Conservation (phyloP, 1,140 invertebrate species). For the Manduca sexta region DNA sequence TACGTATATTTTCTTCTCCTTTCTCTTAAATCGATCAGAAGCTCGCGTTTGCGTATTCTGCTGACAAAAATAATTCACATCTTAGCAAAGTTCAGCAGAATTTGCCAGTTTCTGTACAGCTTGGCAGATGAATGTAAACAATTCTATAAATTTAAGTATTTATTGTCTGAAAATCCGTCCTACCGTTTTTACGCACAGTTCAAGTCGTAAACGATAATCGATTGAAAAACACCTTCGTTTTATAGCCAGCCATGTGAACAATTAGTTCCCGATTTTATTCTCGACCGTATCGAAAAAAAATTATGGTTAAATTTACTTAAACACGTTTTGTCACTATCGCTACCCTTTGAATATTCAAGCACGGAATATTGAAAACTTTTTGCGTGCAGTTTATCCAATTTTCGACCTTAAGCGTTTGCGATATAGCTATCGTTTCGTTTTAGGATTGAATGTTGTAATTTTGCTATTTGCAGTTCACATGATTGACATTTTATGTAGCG, state of each 20-base stretch:
- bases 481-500: constrained; percentile 52
- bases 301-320: constrained; percentile 42
- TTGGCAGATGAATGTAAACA: not conserved
- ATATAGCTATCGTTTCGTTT: constrained; percentile 9
- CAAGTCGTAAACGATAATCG: constrained; percentile 40
- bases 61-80: no score
- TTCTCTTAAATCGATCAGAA: no score
- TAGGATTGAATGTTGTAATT: constrained; percentile 4
- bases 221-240: constrained; percentile 28
- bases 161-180: constrained; percentile 38
- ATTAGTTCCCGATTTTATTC: constrained; percentile 34
- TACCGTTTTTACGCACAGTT: constrained; percentile 52
- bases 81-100: no score
- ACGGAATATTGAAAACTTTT: not conserved
- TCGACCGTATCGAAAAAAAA: constrained; percentile 26
- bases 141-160: constrained; percentile 19
- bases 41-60: no score
- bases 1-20: no score
- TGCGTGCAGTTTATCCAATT: not conserved
- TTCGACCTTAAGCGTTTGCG: constrained; percentile 7
- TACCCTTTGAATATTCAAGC: constrained; percentile 28
- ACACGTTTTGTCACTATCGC: constrained; percentile 35
- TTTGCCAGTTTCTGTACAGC: no score
- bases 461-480: constrained; percentile 21
- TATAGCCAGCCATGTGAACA: constrained; percentile 26